Base-by-base conservation (phyloP, 2,888 invertebrate genomes). In the Coremacera marginata region DNA sequence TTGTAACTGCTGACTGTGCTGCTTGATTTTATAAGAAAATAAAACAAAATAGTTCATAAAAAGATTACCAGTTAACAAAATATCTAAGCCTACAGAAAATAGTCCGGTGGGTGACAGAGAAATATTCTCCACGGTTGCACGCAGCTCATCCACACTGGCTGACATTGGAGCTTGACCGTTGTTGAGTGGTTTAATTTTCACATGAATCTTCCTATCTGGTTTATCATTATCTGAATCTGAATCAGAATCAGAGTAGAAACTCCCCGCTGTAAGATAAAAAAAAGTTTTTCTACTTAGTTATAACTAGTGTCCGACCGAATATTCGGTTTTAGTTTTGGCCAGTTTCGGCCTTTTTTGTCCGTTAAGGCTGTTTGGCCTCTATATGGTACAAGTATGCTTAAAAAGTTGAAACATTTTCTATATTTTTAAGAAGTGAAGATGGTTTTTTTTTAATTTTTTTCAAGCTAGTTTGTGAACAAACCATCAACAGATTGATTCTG, bases 71-170 rank as follows among this genome's bases (percentile, higher is more conserved):
- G 11, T 11, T 14, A 2, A 7, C 11, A 11, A 44, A 11, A 44
- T 44, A 14, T 70, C 1, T 25, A 73, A n/a, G 86, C 90, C 88
- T 88, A 93, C 93, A 82, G 90, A 87, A 84, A 89, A 88, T 79
- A 92, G 92, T 37, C 94, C 94, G 71, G 94, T 92, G 80, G 96
- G 95, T 73, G 95, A 95, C 73, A 95, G 87, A 49, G 97, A 95
- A 80, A 98, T 92, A 89, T 95, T 97, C 89, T 96, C 97, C 71
- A 98, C 95, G 52, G 97, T 97, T 31, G 96, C 96, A 84, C 96
- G 92, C 25, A 98, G 91, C 88, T 98, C 98, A 90, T 98, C 98
- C 14, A 98, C 97, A 89, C 97, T 98, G n/a, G 97, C 97, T 80
- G 97, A 96, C 92, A 96, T 95, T 1, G 96, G 95, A 73, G 95